These are phyloP conservation scores for Heliopora coerulea DNA, from an alignment of 92 coral and sea anemone species.

Conservation along the genomic window DNA sequence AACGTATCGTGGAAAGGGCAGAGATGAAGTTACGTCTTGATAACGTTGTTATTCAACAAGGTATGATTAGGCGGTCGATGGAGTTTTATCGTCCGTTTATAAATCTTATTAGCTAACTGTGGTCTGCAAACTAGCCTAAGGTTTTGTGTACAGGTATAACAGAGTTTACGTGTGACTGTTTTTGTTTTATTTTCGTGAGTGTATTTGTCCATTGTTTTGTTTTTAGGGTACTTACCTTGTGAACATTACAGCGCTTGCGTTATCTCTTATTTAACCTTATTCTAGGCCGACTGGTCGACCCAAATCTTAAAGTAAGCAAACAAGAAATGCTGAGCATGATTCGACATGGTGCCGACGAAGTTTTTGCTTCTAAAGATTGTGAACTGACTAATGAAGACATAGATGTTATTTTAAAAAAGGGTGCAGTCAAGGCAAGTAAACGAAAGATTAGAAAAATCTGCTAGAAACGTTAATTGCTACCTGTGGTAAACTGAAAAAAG, in stretches of 20 bases:
- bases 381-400: conserved; percentile 95
- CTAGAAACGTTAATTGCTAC: background rate
- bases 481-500: too few relatives aligned
- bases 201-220: too few relatives aligned
- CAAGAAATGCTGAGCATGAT: conserved; percentile 98
- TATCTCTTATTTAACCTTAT: too few relatives aligned
- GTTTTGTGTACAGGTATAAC: too few relatives aligned
- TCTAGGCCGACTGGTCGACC: conserved; percentile 91
- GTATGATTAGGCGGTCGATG: conserved; percentile 43
- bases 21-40: conserved; percentile 96
- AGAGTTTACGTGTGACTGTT: too few relatives aligned
- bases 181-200: too few relatives aligned
- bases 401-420: conserved; percentile 82
- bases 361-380: conserved; percentile 93
- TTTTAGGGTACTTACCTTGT: too few relatives aligned
- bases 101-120: too few relatives aligned
- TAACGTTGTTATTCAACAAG: conserved; percentile 97
- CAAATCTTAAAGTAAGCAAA: conserved; percentile 91
- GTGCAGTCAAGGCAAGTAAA: conserved; percentile 75
- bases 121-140: too few relatives aligned
- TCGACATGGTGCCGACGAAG: conserved; percentile 98
- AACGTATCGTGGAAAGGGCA: conserved; percentile 94
- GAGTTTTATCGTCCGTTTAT: too few relatives aligned
- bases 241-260: too few relatives aligned
- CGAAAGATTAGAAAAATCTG: background rate